phyloP scores from a whole-genome alignment of 2,113 vertebrate genomes.

The Pontoporia blainvillei region DNA sequence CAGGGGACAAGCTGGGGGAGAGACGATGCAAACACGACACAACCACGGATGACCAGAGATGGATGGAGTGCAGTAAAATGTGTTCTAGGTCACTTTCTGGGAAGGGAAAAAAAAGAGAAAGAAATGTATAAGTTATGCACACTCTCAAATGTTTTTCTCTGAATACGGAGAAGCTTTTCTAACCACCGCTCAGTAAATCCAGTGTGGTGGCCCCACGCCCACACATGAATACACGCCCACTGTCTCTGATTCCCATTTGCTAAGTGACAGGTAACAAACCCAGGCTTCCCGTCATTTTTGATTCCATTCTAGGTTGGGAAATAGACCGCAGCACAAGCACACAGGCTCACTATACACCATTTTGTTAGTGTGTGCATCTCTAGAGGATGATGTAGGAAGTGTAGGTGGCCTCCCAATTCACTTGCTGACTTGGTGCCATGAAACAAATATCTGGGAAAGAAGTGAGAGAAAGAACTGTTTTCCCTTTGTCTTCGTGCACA shows the following conservation, averaged over 20 bases:
- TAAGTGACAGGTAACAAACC: neutral
- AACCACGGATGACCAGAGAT: neutral
- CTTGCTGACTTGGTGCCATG: neutral
- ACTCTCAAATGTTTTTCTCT: neutral
- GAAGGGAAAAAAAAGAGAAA: neutral
- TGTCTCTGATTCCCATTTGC: neutral
- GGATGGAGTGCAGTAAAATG: neutral
- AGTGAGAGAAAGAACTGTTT: neutral
- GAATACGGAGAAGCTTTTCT: neutral
- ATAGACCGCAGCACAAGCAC: neutral
- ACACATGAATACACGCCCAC: neutral
- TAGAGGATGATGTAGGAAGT: neutral
- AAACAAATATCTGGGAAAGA: neutral
- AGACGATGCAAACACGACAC: neutral
- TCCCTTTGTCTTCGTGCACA: neutral
- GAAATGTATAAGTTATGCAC: neutral
- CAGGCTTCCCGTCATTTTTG: neutral
- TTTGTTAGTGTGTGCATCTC: neutral
- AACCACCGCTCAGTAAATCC: neutral
- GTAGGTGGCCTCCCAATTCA: neutral
- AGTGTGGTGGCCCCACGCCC: neutral
- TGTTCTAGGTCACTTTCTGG: conserved; percentile 19
- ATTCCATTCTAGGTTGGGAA: neutral
- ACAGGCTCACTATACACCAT: neutral
- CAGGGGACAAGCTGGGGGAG: neutral